Evolutionary conservation across 2,797 vertebrate genomes (phyloP), one percentile per base, ranked within the genome.

Genomic region (Gastrophryne carolinensis): DNA sequence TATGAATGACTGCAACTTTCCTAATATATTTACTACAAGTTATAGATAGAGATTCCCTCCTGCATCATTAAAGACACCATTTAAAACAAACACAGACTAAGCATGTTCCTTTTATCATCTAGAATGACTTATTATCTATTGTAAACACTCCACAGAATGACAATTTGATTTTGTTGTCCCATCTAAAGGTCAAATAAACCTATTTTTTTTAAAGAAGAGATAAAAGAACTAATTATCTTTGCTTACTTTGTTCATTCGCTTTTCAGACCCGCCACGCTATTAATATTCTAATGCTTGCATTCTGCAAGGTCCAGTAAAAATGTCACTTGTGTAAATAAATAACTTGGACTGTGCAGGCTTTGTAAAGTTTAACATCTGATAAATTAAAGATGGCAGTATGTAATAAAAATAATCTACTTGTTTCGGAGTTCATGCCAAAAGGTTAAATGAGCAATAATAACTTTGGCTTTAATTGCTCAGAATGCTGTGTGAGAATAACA

Each of bases 181-280:
- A 82, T 83, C 86, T 85, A 84, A 85, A 85, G 82, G 81, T 53
- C 62, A 87, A 86, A 85, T 62, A 86, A 82, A 80, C 32, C 53
- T 80, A 83, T 82, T 57, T 72, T 87, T 88, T 80, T 63, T 66
- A 84, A 82, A 61, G 23, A 79, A 81, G 82, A 83, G 75, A 80
- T 81, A 82, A 84, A 65, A 87, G 81, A 72, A 62, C 54, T 81
- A 83, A 80, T 84, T 84, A 83, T 73, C 34, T 70, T 76, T 27
- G 72, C 58, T 74, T 24, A 78, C 24, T 61, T 23, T 47, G 7
- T 11, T 56, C 34, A 80, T 80, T 79, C 82, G 61, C 64, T 80
- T 63, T 85, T 53, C 80, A 35, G 84, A 79, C 57, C 83, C 68
- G 41, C 1, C 60, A 63, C 82, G 73, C 49, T 75, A 41, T 73